phyloP scores from a whole-genome alignment of 2,797 vertebrate species.

The Liasis olivaceus region DNA sequence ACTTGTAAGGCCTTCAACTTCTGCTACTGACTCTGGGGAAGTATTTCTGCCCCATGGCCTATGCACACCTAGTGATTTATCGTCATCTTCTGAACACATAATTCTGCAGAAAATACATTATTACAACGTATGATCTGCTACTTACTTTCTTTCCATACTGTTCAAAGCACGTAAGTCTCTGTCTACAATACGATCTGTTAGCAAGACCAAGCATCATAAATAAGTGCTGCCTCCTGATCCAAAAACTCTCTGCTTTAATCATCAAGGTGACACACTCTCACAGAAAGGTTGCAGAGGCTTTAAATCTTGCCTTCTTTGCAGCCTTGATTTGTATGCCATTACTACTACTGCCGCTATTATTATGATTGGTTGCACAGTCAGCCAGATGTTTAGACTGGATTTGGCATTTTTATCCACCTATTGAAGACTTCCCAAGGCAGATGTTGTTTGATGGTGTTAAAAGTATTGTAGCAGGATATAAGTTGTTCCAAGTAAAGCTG shows the following conservation, averaged over 20 bases:
- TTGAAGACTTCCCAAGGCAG: not conserved
- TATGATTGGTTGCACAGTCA: not conserved
- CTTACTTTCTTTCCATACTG: not conserved
- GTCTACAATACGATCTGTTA: not conserved
- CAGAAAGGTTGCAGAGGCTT: too few species aligned
- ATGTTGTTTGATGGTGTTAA: not conserved
- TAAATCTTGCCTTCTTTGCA: not conserved
- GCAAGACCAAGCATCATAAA: not conserved
- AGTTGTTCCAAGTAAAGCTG: too few species aligned
- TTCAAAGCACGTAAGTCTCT: not conserved
- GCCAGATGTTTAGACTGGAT: too few species aligned
- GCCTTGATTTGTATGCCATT: not conserved
- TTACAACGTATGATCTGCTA: not conserved
- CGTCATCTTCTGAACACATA: not conserved
- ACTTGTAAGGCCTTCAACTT: not conserved
- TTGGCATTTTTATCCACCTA: too few species aligned
- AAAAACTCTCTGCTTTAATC: not conserved
- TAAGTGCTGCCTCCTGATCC: not conserved
- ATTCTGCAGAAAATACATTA: not conserved
- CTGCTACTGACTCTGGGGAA: not conserved
- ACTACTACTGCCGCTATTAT: not conserved
- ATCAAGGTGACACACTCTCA: not conserved
- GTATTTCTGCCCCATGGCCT: not conserved
- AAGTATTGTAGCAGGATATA: too few species aligned
- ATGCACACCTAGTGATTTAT: not conserved